Base-by-base conservation (phyloP, 1,140 invertebrate genomes). In the Hyles euphorbiae region DNA sequence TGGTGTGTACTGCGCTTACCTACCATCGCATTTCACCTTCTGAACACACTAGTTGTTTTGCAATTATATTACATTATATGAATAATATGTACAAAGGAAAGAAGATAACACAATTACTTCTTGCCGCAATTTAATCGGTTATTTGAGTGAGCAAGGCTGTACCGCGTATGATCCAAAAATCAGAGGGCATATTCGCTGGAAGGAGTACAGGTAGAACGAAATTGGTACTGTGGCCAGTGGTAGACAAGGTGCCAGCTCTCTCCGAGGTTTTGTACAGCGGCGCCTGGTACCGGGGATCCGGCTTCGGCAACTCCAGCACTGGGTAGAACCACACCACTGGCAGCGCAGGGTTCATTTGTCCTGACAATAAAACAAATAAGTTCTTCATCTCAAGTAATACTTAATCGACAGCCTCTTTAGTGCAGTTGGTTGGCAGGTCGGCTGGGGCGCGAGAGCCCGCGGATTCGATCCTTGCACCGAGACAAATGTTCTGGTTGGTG, bases 151-250 rank as follows among this genome's bases (percentile, higher is more conserved):
- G 89, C 5, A 97, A 85, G 5, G 96, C 96, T 2, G 95, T 95
- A 58, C 95, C 96, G 72, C 95, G 94, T 36, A 95, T 91, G 62
- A 97, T 96, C 96, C 96, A 98, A 74, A 95, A 96, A 60, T 93
- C 92, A 61, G 92, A 90, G 7, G 86, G 72, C 59, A 90, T 83
- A 10, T 84, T 66, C 1, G 94, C 92, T 5, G 93, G 92, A 50
- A 98, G 74, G 36, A 96, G 84, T 0, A 96, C 92, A n/a, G 94
- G 89, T 5, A 97, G 90, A 5, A 98, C 94, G 81, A 96, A 97
- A 88, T 97, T 97, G 1, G 96, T 97, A 55, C 95, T 97, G 75
- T 96, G 95, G 2, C 96, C 96, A 3, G 95, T 97, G 0, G 96
- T 97, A 32, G 95, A 96, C 5, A 97, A 89, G 2, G 93, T 92